Evolutionary conservation across 2,797 vertebrate species (phyloP).

Genomic region (Carduelis carduelis): DNA sequence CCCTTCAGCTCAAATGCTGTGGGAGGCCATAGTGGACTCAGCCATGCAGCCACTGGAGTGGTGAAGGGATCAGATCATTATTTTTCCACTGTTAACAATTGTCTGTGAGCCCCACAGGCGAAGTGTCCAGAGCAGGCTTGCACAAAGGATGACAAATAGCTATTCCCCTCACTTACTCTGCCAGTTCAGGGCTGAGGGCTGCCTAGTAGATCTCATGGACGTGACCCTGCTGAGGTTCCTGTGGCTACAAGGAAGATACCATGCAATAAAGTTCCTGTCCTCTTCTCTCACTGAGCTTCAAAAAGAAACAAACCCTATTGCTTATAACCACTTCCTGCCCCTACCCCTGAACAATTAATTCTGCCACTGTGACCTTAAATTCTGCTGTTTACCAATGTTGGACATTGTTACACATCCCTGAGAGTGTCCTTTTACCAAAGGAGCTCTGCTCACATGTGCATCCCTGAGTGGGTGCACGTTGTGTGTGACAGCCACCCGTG

Average conservation of each 20-base stretch:
- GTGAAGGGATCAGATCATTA: background rate
- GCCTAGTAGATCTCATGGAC: background rate
- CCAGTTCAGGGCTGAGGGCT: background rate
- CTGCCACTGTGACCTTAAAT: background rate
- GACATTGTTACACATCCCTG: background rate
- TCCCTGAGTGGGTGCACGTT: background rate
- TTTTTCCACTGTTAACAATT: background rate
- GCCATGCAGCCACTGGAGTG: background rate
- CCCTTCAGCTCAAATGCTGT: background rate
- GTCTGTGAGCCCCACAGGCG: background rate
- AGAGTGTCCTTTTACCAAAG: background rate
- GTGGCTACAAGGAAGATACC: background rate
- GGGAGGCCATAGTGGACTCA: background rate
- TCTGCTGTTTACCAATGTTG: background rate
- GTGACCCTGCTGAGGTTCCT: background rate
- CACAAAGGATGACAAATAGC: background rate
- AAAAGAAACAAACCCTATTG: background rate
- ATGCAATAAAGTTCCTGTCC: background rate
- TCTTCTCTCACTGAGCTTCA: background rate
- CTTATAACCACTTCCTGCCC: slow-evolving; percentile 11
- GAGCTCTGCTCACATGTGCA: background rate
- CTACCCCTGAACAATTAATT: background rate
- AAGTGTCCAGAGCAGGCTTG: background rate
- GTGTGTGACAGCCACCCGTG: background rate
- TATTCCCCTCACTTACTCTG: background rate